Percentiles rank a stretch among this genome's conserved stretches.
Conservation (phyloP, 2,797 vertebrate species). For the Delichon dasypus region DNA sequence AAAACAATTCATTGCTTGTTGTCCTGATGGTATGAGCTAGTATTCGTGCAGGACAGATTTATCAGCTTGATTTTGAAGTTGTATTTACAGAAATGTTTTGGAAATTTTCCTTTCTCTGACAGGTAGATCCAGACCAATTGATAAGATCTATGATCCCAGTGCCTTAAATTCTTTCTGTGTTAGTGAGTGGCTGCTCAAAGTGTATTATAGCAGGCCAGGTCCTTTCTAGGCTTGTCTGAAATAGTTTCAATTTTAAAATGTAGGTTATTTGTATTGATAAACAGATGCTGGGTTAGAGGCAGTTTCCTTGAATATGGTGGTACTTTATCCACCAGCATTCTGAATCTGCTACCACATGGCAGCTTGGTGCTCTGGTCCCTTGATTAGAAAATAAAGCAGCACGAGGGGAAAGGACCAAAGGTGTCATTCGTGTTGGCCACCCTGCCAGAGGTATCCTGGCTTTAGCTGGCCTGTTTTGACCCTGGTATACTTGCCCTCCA, state of each 20-base stretch:
- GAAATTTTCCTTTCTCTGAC: neutral
- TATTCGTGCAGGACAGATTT: neutral
- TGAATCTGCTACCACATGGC: neutral
- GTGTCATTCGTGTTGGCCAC: neutral
- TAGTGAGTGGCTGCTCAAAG: neutral
- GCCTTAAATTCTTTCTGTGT: neutral
- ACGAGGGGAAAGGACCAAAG: accelerated
- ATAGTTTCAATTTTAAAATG: neutral
- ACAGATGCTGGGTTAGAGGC: neutral
- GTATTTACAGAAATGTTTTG: neutral
- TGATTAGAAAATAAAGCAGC: neutral
- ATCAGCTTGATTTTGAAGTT: neutral
- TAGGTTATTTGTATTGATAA: neutral
- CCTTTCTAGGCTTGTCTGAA: neutral
- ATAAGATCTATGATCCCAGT: neutral
- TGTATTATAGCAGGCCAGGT: neutral
- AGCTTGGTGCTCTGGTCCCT: neutral
- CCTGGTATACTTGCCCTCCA: neutral
- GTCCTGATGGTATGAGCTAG: neutral
- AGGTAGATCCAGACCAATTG: neutral
- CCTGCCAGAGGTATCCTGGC: neutral
- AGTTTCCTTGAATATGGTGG: neutral
- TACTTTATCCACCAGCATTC: neutral
- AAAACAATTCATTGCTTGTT: neutral
- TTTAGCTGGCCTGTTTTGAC: neutral